Evolutionary conservation across 2,797 vertebrate species (phyloP).

Genomic region (Amazona ochrocephala): DNA sequence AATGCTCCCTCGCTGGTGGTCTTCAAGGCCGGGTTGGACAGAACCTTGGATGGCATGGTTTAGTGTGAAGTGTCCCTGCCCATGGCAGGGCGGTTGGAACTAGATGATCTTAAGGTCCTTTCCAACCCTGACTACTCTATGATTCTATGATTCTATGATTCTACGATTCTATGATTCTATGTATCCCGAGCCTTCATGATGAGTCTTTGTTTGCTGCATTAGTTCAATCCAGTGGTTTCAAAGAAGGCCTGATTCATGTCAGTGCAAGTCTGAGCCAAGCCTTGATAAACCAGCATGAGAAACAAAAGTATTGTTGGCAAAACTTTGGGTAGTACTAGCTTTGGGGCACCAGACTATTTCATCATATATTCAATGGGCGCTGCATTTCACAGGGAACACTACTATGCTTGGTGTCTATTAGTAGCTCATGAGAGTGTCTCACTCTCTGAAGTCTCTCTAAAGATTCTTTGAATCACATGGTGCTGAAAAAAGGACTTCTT

Average conservation of each 20-base stretch:
- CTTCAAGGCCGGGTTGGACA: too few relatives aligned
- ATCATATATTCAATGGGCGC: not conserved
- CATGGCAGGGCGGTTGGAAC: too few relatives aligned
- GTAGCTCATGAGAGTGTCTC: not conserved
- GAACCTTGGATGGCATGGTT: too few relatives aligned
- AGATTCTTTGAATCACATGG: not conserved
- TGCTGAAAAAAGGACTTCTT: not conserved
- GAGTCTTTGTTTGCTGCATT: not conserved
- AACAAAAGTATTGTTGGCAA: not conserved
- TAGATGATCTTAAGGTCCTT: too few relatives aligned
- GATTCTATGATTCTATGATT: too few relatives aligned
- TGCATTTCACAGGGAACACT: not conserved
- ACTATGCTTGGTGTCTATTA: not conserved
- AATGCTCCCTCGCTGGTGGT: too few relatives aligned
- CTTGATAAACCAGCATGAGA: not conserved
- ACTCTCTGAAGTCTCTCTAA: not conserved
- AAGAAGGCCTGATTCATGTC: not conserved
- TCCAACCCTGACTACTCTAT: too few relatives aligned
- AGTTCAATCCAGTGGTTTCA: not conserved
- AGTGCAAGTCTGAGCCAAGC: not conserved
- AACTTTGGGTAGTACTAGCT: not conserved
- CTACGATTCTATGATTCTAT: too few relatives aligned
- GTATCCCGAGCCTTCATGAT: not conserved
- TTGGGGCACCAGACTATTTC: not conserved
- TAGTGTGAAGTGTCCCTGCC: too few relatives aligned